phyloP scores from a whole-genome alignment of 2,797 vertebrate species.

The Allobates femoralis region DNA sequence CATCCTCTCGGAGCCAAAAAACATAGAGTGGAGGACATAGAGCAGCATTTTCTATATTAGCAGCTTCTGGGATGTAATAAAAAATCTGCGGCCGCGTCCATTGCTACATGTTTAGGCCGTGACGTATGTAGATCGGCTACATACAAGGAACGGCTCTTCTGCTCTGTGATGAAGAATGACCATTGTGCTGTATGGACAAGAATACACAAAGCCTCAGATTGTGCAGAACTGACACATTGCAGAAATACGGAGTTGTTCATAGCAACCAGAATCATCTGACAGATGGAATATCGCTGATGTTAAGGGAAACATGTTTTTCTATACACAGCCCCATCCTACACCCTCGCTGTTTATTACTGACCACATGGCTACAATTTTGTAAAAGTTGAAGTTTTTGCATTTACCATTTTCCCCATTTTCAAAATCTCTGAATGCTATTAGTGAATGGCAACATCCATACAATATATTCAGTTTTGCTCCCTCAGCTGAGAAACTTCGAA shows the following conservation, averaged over 20 bases:
- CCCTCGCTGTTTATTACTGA: not conserved
- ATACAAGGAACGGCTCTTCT: not conserved
- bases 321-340: too few relatives aligned
- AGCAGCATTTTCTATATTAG: not conserved
- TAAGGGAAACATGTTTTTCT: not conserved
- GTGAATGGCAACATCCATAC: too few relatives aligned
- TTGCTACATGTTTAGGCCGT: conserved; percentile 7
- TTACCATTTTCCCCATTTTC: too few relatives aligned
- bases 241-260: not conserved
- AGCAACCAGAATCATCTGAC: not conserved
- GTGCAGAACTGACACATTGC: not conserved
- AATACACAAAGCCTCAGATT: not conserved
- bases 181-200: not conserved
- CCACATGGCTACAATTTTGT: not conserved
- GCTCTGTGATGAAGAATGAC: not conserved
- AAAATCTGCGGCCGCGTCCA: conserved; percentile 9
- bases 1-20: not conserved
- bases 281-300: not conserved
- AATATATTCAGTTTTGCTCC: too few relatives aligned
- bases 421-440: too few relatives aligned
- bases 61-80: not conserved
- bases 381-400: too few relatives aligned
- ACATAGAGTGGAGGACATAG: not conserved
- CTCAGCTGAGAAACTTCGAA: too few relatives aligned
- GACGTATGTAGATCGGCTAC: not conserved